Percentiles rank a stretch among this genome's conserved stretches.
Evolutionary conservation across 1,140 invertebrate genomes (phyloP).

Genomic region (Meloidogyne floridensis): DNA sequence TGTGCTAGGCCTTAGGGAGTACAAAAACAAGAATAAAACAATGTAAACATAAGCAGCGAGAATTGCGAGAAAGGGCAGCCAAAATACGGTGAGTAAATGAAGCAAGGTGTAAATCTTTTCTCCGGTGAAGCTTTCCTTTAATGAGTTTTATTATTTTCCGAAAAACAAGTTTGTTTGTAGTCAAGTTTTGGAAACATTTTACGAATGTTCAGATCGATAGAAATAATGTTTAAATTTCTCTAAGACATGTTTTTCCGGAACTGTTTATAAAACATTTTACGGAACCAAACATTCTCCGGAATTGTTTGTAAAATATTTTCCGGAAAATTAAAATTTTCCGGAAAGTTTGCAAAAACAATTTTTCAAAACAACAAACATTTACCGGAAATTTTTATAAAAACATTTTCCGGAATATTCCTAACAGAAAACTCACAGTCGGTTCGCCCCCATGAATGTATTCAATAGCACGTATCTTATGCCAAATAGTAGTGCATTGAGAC

Average conservation of each 20-base stretch:
- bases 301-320: too few relatives aligned
- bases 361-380: background rate
- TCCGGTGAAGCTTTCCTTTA: constrained; percentile 44
- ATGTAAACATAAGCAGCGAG: constrained; percentile 54
- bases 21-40: constrained; percentile 51
- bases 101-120: constrained; percentile 48
- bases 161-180: too few relatives aligned
- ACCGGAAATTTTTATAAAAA: too few relatives aligned
- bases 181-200: too few relatives aligned
- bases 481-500: constrained; percentile 52
- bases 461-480: constrained; percentile 46
- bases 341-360: background rate
- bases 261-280: too few relatives aligned
- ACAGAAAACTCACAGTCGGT: constrained; percentile 41
- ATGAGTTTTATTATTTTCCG: too few relatives aligned
- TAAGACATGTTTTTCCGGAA: too few relatives aligned
- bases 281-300: too few relatives aligned
- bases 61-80: constrained; percentile 49
- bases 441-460: constrained; percentile 45
- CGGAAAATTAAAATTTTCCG: too few relatives aligned
- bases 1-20: constrained; percentile 43
- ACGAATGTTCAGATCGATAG: too few relatives aligned
- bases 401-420: background rate
- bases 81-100: constrained; percentile 52
- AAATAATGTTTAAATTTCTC: too few relatives aligned